These are phyloP conservation scores for Mycalesis mineus DNA, from an alignment of 2,888 invertebrate genomes.

Conservation along the genomic window DNA sequence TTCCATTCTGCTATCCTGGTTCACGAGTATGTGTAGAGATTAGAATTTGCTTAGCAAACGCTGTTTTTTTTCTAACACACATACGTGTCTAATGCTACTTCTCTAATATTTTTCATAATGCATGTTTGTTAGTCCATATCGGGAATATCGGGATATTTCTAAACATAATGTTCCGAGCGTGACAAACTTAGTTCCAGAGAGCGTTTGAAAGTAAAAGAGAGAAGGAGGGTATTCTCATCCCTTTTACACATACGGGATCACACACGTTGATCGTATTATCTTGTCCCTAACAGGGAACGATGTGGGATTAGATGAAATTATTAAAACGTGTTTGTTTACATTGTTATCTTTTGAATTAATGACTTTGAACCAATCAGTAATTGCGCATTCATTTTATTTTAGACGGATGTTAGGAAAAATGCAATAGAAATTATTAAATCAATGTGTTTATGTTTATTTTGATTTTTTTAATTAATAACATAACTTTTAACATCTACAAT, in stretches of 20 bases:
- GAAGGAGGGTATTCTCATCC: neutral
- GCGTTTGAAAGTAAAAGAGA: conserved; percentile 31
- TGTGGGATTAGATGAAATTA: conserved; percentile 4
- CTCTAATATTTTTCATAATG: conserved; percentile 41
- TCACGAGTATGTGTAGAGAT: conserved; percentile 76
- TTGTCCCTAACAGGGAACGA: conserved; percentile 15
- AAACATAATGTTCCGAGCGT: conserved; percentile 9
- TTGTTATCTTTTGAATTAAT: neutral
- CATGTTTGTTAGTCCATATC: neutral
- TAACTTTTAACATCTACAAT: too few species aligned
- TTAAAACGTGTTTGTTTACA: conserved; percentile 4
- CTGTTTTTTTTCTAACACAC: conserved; percentile 67
- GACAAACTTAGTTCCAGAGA: conserved; percentile 20
- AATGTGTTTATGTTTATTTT: too few species aligned
- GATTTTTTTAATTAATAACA: too few species aligned
- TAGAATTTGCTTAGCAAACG: conserved; percentile 77
- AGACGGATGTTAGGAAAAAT: too few species aligned
- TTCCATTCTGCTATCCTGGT: conserved; percentile 60
- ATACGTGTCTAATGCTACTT: conserved; percentile 48
- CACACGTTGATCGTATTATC: conserved; percentile 28
- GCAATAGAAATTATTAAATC: too few species aligned
- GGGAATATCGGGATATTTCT: conserved; percentile 3
- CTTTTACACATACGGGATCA: conserved; percentile 28
- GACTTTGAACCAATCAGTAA: conserved; percentile 5
- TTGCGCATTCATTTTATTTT: neutral